A percentile compares a stretch with the other conserved stretches of the same genome.
These are phyloP conservation scores for Dinocampus coccinellae DNA, from an alignment of 2,888 invertebrate species.

Conservation along the genomic window DNA sequence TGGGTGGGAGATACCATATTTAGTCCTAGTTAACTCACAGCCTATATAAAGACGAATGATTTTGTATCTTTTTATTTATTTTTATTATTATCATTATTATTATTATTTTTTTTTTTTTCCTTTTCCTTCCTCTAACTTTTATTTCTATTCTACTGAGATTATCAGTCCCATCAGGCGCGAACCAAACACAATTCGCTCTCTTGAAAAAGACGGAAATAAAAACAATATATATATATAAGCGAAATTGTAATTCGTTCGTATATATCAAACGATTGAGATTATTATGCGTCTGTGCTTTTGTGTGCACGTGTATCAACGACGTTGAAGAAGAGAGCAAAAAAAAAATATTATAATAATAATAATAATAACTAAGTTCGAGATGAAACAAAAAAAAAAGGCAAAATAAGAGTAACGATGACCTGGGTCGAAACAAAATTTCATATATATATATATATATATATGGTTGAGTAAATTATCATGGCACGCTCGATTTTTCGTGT, in stretches of 20 bases:
- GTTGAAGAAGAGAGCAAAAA: neutral
- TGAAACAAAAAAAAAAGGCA: conserved; percentile 23
- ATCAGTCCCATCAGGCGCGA: conserved; percentile 34
- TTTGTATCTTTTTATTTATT: conserved; percentile 36
- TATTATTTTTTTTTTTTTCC: conserved; percentile 6
- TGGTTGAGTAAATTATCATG: conserved; percentile 41
- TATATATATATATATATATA: conserved; percentile 7
- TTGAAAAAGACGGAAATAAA: neutral
- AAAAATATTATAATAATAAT: too few species aligned
- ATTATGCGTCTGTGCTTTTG: too few species aligned
- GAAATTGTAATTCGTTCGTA: conserved; percentile 34
- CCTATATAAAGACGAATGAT: conserved; percentile 50
- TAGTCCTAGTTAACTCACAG: conserved; percentile 58
- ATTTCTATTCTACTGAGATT: neutral
- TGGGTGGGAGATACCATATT: conserved; percentile 55
- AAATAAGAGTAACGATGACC: conserved; percentile 16
- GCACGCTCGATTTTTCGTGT: conserved; percentile 45
- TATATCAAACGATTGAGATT: conserved; percentile 38
- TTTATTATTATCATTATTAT: neutral
- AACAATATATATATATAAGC: conserved; percentile 2
- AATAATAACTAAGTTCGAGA: too few species aligned
- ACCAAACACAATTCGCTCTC: conserved; percentile 38
- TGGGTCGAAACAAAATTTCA: neutral
- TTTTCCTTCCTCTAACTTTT: neutral
- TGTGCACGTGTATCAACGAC: conserved; percentile 16